Percentiles rank a stretch among this genome's conserved stretches.
Evolutionary conservation across 1,140 invertebrate genomes (phyloP).

Genomic region (Drosophila pandora): DNA sequence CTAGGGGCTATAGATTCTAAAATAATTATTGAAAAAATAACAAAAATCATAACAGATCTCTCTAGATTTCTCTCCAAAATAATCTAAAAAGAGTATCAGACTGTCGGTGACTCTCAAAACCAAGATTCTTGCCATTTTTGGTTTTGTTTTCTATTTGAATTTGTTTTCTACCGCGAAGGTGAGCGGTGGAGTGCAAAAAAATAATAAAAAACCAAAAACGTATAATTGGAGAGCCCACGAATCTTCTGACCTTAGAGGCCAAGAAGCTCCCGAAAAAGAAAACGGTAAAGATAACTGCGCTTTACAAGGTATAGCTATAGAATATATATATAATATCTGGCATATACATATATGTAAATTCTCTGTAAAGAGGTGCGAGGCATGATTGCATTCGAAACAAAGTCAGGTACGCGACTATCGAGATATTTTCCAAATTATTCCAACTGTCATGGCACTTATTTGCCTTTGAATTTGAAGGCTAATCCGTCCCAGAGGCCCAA

Average conservation of each 20-base stretch:
- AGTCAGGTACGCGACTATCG: constrained; percentile 39
- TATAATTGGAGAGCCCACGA: constrained; percentile 55
- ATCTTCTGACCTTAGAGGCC: constrained; percentile 61
- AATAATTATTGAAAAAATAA: not conserved
- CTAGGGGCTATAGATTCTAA: not conserved
- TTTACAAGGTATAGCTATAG: constrained; percentile 37
- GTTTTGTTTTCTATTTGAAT: constrained; percentile 34
- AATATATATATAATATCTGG: not conserved
- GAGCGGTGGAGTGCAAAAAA: constrained; percentile 25
- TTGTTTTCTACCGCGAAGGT: constrained; percentile 64
- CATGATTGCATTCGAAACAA: constrained; percentile 67
- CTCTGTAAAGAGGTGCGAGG: constrained; percentile 20
- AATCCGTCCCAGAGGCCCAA: constrained; percentile 11
- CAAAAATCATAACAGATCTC: too few species aligned
- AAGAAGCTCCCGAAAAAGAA: constrained; percentile 29
- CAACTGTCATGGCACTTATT: constrained; percentile 35
- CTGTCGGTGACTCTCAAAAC: not conserved
- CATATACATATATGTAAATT: constrained; percentile 21
- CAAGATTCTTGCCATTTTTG: constrained; percentile 12
- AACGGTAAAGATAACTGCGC: constrained; percentile 68
- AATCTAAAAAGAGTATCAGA: not conserved
- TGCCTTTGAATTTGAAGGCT: constrained; percentile 35
- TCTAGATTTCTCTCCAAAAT: not conserved
- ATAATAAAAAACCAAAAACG: constrained; percentile 18
- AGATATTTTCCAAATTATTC: constrained; percentile 35